Evolutionary conservation across 2,113 vertebrate genomes (phyloP).

Genomic region (Megaceryle maxima): DNA sequence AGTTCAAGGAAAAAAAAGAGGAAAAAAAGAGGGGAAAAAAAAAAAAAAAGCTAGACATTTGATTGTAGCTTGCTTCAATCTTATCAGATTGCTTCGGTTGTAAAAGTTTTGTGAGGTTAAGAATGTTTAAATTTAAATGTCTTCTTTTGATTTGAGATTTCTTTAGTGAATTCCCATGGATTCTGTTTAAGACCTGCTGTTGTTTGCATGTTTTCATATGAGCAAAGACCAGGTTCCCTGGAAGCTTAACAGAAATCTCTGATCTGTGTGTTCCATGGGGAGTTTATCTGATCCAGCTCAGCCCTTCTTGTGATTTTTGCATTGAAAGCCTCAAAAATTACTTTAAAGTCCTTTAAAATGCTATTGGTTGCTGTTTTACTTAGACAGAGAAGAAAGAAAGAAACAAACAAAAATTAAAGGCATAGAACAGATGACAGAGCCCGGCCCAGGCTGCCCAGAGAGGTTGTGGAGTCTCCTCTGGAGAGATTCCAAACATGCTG

Average conservation of each 20-base stretch:
- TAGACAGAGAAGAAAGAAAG: neutral
- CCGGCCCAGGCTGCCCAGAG: neutral
- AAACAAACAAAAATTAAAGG: neutral
- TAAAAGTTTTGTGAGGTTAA: neutral
- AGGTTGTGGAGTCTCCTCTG: neutral
- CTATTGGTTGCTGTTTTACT: neutral
- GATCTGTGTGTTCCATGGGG: neutral
- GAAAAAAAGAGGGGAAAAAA: neutral
- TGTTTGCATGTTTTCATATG: neutral
- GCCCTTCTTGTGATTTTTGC: neutral
- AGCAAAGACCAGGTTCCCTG: neutral
- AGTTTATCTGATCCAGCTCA: neutral
- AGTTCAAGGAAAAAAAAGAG: neutral
- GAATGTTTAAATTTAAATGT: neutral
- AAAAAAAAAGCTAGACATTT: neutral
- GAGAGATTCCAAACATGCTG: too few species aligned
- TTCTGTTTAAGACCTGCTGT: neutral
- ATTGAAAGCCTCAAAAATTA: neutral
- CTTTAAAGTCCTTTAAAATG: neutral
- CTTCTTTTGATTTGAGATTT: neutral
- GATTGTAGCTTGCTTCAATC: neutral
- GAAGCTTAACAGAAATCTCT: neutral
- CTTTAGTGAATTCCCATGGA: neutral
- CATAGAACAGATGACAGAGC: neutral
- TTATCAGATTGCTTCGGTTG: constrained; percentile 12